phyloP scores from a whole-genome alignment of 2,888 invertebrate genomes.

The Lycia hirtaria region DNA sequence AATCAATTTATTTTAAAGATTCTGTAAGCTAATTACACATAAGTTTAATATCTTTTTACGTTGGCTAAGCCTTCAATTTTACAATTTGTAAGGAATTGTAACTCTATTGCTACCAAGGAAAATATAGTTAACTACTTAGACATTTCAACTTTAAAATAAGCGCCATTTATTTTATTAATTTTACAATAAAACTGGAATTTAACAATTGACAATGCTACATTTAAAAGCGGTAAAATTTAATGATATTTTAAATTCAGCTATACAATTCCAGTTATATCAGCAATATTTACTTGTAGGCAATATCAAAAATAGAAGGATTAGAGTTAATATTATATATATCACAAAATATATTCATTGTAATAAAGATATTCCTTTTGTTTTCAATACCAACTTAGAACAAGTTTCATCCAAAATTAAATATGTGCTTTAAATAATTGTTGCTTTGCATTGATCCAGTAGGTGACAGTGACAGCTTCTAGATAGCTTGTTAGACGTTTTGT shows the following conservation, averaged over 20 bases:
- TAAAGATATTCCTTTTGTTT: slow-evolving; percentile 71
- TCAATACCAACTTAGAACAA: slow-evolving; percentile 66
- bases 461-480: slow-evolving; percentile 1
- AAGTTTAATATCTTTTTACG: not conserved
- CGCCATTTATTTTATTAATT: slow-evolving; percentile 26
- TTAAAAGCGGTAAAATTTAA: slow-evolving; percentile 51
- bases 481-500: not conserved
- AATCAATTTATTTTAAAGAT: slow-evolving; percentile 9
- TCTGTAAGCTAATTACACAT: slow-evolving; percentile 10
- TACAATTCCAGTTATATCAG: slow-evolving; percentile 76
- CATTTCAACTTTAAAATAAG: slow-evolving; percentile 33
- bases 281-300: slow-evolving; percentile 78
- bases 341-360: slow-evolving; percentile 85
- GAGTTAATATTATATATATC: slow-evolving; percentile 76
- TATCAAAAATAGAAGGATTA: slow-evolving; percentile 85
- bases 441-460: slow-evolving; percentile 25
- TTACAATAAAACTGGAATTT: slow-evolving; percentile 33
- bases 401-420: not conserved
- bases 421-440: slow-evolving; percentile 1
- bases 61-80: slow-evolving; percentile 37
- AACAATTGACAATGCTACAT: slow-evolving; percentile 61
- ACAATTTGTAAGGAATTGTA: slow-evolving; percentile 29
- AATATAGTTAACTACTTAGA: slow-evolving; percentile 28
- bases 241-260: slow-evolving; percentile 58
- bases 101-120: slow-evolving; percentile 32